Evolutionary conservation across 2,888 invertebrate species (phyloP).

Genomic region (Thyatira batis): DNA sequence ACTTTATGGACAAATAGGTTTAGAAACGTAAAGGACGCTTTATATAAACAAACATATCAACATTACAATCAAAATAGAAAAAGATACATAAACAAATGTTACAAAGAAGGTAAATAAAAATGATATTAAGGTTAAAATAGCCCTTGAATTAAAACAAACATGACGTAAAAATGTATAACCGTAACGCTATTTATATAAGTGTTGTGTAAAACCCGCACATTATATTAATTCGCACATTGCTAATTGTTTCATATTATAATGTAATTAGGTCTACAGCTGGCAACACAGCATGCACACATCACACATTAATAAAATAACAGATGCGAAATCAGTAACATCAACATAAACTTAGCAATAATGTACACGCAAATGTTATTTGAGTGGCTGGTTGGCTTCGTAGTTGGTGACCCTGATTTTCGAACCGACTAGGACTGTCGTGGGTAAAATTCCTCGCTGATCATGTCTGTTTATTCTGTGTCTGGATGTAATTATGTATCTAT

Average conservation of each 20-base stretch:
- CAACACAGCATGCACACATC: conserved; percentile 16
- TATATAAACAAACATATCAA: background rate
- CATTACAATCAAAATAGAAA: background rate
- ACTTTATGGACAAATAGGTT: background rate
- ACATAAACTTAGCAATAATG: too few relatives aligned
- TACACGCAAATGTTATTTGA: too few relatives aligned
- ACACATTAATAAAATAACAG: conserved; percentile 13
- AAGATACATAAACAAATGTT: background rate
- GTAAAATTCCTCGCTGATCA: too few relatives aligned
- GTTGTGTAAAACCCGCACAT: conserved; percentile 23
- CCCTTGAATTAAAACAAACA: conserved; percentile 6
- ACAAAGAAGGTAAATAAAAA: background rate
- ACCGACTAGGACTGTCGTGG: too few relatives aligned
- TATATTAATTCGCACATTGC: conserved; percentile 29
- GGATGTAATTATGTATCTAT: too few relatives aligned
- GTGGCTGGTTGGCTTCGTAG: too few relatives aligned
- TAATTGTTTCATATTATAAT: conserved; percentile 42
- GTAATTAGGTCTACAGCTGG: conserved; percentile 33
- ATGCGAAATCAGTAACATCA: conserved; percentile 16
- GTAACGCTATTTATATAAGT: conserved; percentile 16
- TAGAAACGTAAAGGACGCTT: background rate
- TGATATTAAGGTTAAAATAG: background rate
- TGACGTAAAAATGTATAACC: conserved; percentile 2
- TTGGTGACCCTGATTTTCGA: too few relatives aligned
- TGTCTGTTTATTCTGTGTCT: too few relatives aligned